Conservation (phyloP, 2,113 vertebrate genomes). For the Heptranchias perlo region DNA sequence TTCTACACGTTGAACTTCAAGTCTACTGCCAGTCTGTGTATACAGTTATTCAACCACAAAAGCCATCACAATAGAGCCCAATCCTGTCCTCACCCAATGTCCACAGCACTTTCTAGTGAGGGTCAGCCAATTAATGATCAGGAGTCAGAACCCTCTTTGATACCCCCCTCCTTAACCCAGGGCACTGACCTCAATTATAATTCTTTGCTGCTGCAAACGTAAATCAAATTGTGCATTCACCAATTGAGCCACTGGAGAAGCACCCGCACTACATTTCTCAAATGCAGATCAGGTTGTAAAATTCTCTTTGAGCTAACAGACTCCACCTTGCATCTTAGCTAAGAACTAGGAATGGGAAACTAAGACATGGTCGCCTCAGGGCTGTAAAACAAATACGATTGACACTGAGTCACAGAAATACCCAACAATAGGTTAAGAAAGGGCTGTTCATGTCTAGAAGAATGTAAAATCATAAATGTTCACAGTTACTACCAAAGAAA, state of each 20-base stretch:
- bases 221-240: too few species aligned
- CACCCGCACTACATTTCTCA: too few species aligned
- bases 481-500: neutral
- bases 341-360: neutral
- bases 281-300: too few species aligned
- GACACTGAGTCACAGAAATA: neutral
- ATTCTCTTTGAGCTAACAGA: neutral
- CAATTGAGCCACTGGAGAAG: too few species aligned
- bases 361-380: neutral
- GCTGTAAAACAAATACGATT: neutral
- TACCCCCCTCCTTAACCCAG: neutral
- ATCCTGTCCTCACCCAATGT: neutral
- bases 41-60: neutral
- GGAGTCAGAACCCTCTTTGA: neutral
- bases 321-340: too few species aligned
- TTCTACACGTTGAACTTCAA: neutral
- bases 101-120: neutral
- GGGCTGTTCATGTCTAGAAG: neutral
- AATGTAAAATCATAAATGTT: neutral
- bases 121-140: neutral
- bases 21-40: neutral
- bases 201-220: neutral
- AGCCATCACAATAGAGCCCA: neutral
- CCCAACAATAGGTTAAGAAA: neutral
- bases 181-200: neutral